These are phyloP conservation scores for Gobiocypris rarus DNA, from an alignment of 2,113 vertebrate species.

Conservation along the genomic window DNA sequence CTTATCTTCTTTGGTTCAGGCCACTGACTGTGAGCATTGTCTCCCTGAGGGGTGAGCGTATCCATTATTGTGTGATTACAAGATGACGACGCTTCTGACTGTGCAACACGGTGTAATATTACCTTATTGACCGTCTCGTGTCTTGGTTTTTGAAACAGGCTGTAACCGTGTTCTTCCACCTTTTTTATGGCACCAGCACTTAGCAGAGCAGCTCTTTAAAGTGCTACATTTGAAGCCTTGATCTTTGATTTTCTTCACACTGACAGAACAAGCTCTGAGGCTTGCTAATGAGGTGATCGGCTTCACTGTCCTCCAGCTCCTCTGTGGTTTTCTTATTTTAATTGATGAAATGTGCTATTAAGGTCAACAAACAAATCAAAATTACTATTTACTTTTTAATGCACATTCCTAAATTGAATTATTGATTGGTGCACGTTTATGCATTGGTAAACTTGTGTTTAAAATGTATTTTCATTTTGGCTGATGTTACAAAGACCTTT, in stretches of 20 bases:
- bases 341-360: background rate
- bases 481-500: too few species aligned
- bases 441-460: too few species aligned
- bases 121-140: background rate
- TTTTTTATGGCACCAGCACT: constrained; percentile 13
- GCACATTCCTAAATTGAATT: background rate
- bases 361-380: constrained; percentile 1
- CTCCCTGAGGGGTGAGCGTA: background rate
- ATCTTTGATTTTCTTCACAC: constrained; percentile 15
- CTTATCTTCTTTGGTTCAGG: constrained; percentile 2
- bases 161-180: background rate
- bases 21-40: background rate
- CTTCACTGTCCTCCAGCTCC: background rate
- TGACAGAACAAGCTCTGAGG: constrained; percentile 1
- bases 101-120: constrained; percentile 14
- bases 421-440: constrained; percentile 46
- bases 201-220: constrained; percentile 15
- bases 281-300: constrained; percentile 18
- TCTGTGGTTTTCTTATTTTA: background rate
- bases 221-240: constrained; percentile 2
- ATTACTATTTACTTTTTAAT: background rate
- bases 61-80: constrained; percentile 18
- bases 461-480: too few species aligned
- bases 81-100: background rate
- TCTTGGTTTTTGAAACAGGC: background rate